Evolutionary conservation across 2,113 vertebrate genomes (phyloP), one percentile per base, ranked within the genome.

Genomic region (Chaetura pelagica): DNA sequence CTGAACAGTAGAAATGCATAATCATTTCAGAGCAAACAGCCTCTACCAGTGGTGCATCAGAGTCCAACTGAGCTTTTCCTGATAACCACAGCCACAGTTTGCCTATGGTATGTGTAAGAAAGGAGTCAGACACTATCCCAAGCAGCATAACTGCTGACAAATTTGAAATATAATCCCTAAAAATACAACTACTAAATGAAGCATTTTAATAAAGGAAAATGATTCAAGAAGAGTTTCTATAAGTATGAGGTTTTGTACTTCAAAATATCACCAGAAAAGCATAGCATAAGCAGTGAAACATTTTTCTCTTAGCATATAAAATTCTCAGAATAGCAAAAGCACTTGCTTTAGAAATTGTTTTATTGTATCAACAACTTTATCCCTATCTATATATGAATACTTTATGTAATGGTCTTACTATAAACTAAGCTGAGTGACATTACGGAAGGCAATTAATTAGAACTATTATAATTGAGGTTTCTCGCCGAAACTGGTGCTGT

Each of bases 241-340:
- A 96, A 97, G 96, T 95, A 96, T 75, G n/a, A 91, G 20, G 77
- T 52, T 93, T 79, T 87, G 5, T 64, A 66, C 26, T 86, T 84
- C 2, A 2, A 63, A 90, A 79, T 78, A 59, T 30, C 67, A 76
- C 55, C 30, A 75, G 42, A 32, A 55, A 59, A 89, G 5, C 8
- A 34, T 15, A 74, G 12, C n/a, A 90, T 22, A 64, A 18, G 17
- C 34, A 66, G 12, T 18, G 30, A 42, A 48, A 59, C 4, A 51
- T 5, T 23, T 75, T 38, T 48, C 40, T 58, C n/a, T 58, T 49
- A 9, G 26, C 14, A 19, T 32, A 13, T 71, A 23, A 59, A 59
- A 10, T 20, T 75, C 54, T 68, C 42, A 75, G 35, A 19, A 64
- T 19, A 68, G 18, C 18, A 72, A 61, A 76, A 4, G 35, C 24